phyloP scores from a whole-genome alignment of 2,113 vertebrate species.

The Charina bottae region DNA sequence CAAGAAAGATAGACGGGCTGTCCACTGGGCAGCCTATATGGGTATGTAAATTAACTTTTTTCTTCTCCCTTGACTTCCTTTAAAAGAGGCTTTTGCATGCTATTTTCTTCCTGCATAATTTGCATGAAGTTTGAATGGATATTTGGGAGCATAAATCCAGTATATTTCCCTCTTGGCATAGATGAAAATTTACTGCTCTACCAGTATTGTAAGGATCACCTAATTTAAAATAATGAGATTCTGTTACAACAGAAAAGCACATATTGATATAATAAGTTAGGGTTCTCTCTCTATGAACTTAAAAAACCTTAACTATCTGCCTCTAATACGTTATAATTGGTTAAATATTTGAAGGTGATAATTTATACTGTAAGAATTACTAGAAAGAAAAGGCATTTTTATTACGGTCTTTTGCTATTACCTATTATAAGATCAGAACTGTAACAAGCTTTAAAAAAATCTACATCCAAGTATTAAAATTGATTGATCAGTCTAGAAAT shows the following conservation, averaged over 20 bases:
- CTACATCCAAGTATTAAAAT: background rate
- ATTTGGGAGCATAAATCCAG: background rate
- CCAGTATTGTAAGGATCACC: background rate
- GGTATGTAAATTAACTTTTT: conserved; percentile 76
- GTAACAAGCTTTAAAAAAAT: background rate
- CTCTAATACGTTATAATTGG: background rate
- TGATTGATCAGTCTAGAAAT: background rate
- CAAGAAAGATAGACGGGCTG: conserved; percentile 97
- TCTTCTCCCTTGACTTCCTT: background rate
- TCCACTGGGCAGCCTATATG: conserved; percentile 99
- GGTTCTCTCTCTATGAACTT: background rate
- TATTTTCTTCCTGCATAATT: background rate
- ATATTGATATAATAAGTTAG: background rate
- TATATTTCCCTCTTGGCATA: background rate
- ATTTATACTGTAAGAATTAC: background rate
- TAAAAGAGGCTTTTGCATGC: background rate
- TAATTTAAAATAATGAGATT: background rate
- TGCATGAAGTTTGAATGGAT: background rate
- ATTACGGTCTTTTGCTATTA: background rate
- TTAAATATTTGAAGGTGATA: background rate
- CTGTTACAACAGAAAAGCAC: background rate
- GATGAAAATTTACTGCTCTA: background rate
- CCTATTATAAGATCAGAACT: background rate
- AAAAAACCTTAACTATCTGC: background rate
- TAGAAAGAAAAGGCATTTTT: background rate